Evolutionary conservation across 2,113 vertebrate species (phyloP).

Genomic region (Eudorcas thomsonii): DNA sequence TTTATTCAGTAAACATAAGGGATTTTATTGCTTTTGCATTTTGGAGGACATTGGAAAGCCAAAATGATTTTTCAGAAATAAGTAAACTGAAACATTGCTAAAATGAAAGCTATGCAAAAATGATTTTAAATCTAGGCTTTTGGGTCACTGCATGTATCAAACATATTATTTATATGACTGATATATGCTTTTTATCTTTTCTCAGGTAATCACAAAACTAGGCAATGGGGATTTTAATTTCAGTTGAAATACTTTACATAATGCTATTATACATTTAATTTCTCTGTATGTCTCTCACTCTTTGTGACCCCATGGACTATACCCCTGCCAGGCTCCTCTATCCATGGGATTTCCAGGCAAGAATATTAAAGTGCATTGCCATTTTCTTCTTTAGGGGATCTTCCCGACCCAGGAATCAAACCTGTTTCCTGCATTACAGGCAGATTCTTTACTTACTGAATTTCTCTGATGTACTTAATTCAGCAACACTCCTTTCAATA

Average conservation of each 20-base stretch:
- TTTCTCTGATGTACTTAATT: slow-evolving; percentile 18
- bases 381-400: not conserved
- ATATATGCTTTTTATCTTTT: not conserved
- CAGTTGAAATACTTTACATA: not conserved
- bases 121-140: not conserved
- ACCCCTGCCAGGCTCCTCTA: not conserved
- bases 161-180: not conserved
- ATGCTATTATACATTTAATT: not conserved
- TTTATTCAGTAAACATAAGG: not conserved
- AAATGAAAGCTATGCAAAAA: not conserved
- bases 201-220: not conserved
- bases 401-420: not conserved
- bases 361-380: not conserved
- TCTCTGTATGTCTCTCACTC: not conserved
- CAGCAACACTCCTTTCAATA: slow-evolving; percentile 30
- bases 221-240: not conserved
- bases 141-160: not conserved
- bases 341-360: not conserved
- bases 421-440: not conserved
- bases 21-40: slow-evolving; percentile 11
- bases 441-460: not conserved
- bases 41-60: not conserved
- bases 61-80: not conserved
- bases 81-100: not conserved
- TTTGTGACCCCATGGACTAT: not conserved